These are phyloP conservation scores for Tichodroma muraria DNA, from an alignment of 2,113 vertebrate species.

Conservation along the genomic window DNA sequence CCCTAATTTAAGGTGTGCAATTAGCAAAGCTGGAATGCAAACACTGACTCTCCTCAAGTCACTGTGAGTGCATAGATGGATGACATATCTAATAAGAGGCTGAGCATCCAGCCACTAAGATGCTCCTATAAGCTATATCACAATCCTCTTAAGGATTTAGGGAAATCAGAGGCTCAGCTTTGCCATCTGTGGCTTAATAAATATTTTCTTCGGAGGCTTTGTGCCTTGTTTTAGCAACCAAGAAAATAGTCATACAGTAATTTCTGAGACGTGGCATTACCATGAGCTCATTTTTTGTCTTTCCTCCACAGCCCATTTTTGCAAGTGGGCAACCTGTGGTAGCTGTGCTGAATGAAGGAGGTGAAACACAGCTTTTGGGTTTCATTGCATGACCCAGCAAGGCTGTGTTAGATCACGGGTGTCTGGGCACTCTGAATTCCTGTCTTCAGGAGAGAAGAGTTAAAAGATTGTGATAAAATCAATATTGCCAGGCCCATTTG, in stretches of 20 bases:
- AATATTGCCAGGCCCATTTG: background rate
- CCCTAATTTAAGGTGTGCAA: constrained; percentile 33
- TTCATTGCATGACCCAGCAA: background rate
- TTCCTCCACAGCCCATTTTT: background rate
- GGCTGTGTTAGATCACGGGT: background rate
- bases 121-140: constrained; percentile 46
- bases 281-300: background rate
- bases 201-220: constrained; percentile 48
- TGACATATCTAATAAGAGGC: constrained; percentile 55
- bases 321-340: background rate
- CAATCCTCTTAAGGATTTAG: constrained; percentile 70
- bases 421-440: background rate
- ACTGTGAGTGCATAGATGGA: background rate
- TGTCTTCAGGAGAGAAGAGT: background rate
- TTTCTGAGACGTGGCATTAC: background rate
- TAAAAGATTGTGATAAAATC: background rate
- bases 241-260: background rate
- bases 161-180: constrained; percentile 64
- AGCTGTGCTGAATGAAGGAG: background rate
- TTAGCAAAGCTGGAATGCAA: constrained; percentile 22
- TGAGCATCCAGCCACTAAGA: constrained; percentile 60
- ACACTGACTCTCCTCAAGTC: background rate
- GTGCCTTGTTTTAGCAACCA: constrained; percentile 48
- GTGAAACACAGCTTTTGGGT: background rate
- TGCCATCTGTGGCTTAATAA: constrained; percentile 65